Base-by-base conservation (phyloP, 2,888 invertebrate genomes). In the Chirona hameri region DNA sequence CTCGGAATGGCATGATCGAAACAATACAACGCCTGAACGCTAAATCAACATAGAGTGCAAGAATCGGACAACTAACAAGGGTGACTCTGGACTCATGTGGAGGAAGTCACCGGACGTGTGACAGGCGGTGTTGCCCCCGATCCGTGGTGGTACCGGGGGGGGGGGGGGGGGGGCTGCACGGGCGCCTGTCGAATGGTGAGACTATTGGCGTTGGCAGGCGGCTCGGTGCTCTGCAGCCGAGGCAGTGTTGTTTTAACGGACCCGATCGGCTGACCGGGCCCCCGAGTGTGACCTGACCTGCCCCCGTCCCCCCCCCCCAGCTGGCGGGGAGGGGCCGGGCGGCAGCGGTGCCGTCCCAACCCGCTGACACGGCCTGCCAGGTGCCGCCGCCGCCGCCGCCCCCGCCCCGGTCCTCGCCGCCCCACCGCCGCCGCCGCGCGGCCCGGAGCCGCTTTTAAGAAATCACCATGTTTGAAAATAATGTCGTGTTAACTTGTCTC, bases 391-490 rank as follows among this genome's bases (percentile, higher is more conserved):
- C 76, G 31, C 31, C 72, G 76, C 39, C 76, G 39, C 76, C 31
- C 31, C n/a, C n/a, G 7, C 39, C 39, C 39, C 39, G 39, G 7
- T 7, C 39, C 39, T 39, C 39, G 7, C 39, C 39, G 39, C 39
- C 39, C 39, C 39, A 39, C 39, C 39, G 39, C 39, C 46, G 76
- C 76, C 76, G 29, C 29, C 27, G 69, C 27, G 69, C 27, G 14
- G 29, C 69, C 4, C 14, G 29, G 29, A 24, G 76, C 39, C 76
- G 76, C 76, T 76, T 76, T 76, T 76, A 76, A 76, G 76, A 76
- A 76, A 76, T 76, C 76, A 76, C 76, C 76, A 39, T 76, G 76
- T 76, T 76, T 76, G 76, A 76, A 76, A 76, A 76, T 76, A 76
- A 46, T 76, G 76, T 76, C 76, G 76, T 76, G 76, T 76, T 76